Conservation (phyloP, 2,888 invertebrate species). For the Ophion slaviceki region DNA sequence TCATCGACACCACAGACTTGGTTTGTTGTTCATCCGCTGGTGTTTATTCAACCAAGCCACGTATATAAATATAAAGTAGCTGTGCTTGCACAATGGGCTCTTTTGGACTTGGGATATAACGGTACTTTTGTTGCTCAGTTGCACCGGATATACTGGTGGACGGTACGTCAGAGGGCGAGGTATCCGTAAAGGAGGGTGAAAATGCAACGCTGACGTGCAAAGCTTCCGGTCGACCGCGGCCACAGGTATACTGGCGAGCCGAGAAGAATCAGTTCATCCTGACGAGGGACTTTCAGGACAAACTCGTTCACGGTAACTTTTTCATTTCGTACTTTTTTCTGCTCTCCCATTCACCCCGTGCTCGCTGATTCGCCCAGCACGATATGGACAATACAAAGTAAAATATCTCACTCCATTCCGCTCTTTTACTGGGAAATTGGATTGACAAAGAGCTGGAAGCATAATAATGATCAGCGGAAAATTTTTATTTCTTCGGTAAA, state of each 20-base stretch:
- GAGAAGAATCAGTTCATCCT: constrained; percentile 78
- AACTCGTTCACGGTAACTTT: constrained; percentile 73
- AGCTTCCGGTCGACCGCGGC: constrained; percentile 90
- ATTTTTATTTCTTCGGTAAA: neutral
- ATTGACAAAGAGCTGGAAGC: neutral
- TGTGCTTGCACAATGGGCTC: neutral
- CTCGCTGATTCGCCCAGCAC: neutral
- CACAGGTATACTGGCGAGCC: constrained; percentile 85
- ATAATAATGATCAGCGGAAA: neutral
- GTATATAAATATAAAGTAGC: constrained; percentile 5
- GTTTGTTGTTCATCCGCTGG: neutral
- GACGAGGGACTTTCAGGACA: constrained; percentile 76
- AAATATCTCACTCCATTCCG: constrained; percentile 27
- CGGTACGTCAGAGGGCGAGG: constrained; percentile 89
- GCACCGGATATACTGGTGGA: constrained; percentile 92
- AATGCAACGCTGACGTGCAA: constrained; percentile 90
- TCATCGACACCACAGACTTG: neutral
- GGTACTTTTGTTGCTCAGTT: constrained; percentile 84
- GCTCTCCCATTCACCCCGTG: neutral
- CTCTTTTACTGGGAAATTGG: constrained; percentile 19
- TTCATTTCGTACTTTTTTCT: constrained; percentile 31
- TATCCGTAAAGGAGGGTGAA: constrained; percentile 90
- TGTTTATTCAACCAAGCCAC: neutral
- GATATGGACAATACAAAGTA: constrained; percentile 43
- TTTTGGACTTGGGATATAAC: constrained; percentile 37